Evolutionary conservation across 2,797 vertebrate genomes (phyloP), one percentile per base, ranked within the genome.

Genomic region (Octomys mimax): DNA sequence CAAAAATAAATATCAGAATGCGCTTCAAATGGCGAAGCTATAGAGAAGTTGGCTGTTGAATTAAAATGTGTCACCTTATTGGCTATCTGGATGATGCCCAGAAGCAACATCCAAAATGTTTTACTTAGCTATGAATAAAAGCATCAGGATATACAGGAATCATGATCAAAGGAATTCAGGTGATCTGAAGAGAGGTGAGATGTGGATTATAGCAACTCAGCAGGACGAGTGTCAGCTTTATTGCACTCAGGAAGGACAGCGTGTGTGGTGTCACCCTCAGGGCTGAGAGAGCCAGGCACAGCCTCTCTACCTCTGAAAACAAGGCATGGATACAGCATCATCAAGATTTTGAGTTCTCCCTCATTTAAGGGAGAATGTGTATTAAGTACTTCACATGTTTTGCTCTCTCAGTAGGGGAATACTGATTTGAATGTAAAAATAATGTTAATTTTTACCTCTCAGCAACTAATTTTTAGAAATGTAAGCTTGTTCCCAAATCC

Each of bases 81-180:
- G 86, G 59, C 52, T 54, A 89, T 90, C 92, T 81, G n/a, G 83
- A 89, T 68, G 79, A 89, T 82, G 92, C 75, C 73, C 61, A 14
- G 92, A 77, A 24, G 5, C 39, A 95, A 54, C 54, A 84, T 89
- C 66, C 52, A 82, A 92, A 89, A 84, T 85, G 42, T 57, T 89
- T 95, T 93, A 64, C 84, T 94, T 94, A 94, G 89, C 89, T 92
- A 84, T 92, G 77, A 96, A 96, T 97, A 94, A 95, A 96, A 89
- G 49, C 88, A 62, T 87, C 54, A 77, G 62, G 19, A 78, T 94
- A 89, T 62, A 92, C 88, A 70, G 61, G 87, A 95, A 75, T 68
- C 64, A 57, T 93, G 87, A 94, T 96, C 54, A 97, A 96, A 95
- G 85, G 9, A 96, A 95, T 96, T 95, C 86, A 93, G 81, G 89